Evolutionary conservation across 1,140 invertebrate species (phyloP).

Genomic region (Eciton burchellii): DNA sequence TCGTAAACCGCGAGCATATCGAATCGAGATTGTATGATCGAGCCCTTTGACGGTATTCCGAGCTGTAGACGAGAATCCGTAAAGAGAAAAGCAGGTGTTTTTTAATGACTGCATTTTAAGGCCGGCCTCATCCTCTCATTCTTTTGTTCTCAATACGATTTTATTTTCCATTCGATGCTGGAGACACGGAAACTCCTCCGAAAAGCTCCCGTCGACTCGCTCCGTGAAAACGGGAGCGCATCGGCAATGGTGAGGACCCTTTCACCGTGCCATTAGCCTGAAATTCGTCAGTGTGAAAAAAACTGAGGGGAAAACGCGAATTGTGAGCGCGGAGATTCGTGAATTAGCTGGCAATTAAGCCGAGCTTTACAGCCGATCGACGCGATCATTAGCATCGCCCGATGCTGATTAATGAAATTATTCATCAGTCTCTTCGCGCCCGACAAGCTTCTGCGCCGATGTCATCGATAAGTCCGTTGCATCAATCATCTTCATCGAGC

Average conservation of each 20-base stretch:
- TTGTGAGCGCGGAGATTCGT: conserved; percentile 13
- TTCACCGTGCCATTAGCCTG: background rate
- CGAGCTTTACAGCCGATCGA: conserved; percentile 42
- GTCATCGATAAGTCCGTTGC: conserved; percentile 45
- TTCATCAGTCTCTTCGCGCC: conserved; percentile 15
- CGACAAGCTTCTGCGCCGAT: background rate
- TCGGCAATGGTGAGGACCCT: background rate
- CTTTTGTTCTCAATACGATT: background rate
- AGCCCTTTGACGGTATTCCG: background rate
- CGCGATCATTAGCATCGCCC: conserved; percentile 39
- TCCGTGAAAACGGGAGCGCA: background rate
- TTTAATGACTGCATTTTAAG: background rate
- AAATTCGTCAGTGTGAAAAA: background rate
- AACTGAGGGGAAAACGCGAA: conserved; percentile 11
- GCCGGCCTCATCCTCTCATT: background rate
- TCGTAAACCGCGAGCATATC: background rate
- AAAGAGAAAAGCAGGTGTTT: background rate
- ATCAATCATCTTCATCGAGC: conserved; percentile 52
- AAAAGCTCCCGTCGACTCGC: conserved; percentile 4
- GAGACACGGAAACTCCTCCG: too few species aligned
- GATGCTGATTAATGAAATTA: conserved; percentile 50
- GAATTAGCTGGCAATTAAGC: conserved; percentile 38
- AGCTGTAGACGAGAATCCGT: too few species aligned
- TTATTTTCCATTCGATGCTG: background rate
- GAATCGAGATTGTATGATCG: background rate